phyloP scores from a whole-genome alignment of 1,140 invertebrate genomes.

The Pentalonia nigronervosa region DNA sequence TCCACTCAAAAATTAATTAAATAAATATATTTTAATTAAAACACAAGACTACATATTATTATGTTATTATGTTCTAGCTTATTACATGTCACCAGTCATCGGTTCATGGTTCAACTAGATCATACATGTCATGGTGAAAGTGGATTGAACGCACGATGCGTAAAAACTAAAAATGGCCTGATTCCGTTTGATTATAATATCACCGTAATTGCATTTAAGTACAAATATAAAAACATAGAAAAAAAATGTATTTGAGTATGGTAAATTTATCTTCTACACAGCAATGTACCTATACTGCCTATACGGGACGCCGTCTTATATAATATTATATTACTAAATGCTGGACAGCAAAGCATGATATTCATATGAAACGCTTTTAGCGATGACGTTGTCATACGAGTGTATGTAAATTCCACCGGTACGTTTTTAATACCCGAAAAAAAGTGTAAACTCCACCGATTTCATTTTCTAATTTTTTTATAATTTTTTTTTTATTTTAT shows the following conservation, averaged over 20 bases:
- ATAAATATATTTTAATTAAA: background rate
- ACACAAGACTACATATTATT: background rate
- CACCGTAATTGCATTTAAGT: background rate
- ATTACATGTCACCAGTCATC: background rate
- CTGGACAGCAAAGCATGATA: background rate
- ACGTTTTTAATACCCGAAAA: too few relatives aligned
- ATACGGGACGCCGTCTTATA: background rate
- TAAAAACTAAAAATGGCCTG: background rate
- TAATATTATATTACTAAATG: background rate
- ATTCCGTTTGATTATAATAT: background rate
- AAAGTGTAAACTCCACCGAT: too few relatives aligned
- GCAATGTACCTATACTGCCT: constrained; percentile 1
- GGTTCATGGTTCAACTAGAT: background rate
- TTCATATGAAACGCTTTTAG: background rate
- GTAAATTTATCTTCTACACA: constrained; percentile 2
- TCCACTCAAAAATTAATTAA: too few relatives aligned
- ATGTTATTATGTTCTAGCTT: background rate
- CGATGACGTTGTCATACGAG: too few relatives aligned
- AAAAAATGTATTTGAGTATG: background rate
- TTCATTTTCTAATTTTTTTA: too few relatives aligned
- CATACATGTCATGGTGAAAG: too few relatives aligned
- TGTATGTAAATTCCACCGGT: too few relatives aligned
- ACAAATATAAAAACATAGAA: background rate
- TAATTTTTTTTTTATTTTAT: too few relatives aligned
- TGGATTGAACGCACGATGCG: too few relatives aligned